These are phyloP conservation scores for Myripristis jacobus DNA, from an alignment of 2,797 vertebrate species.

Conservation along the genomic window DNA sequence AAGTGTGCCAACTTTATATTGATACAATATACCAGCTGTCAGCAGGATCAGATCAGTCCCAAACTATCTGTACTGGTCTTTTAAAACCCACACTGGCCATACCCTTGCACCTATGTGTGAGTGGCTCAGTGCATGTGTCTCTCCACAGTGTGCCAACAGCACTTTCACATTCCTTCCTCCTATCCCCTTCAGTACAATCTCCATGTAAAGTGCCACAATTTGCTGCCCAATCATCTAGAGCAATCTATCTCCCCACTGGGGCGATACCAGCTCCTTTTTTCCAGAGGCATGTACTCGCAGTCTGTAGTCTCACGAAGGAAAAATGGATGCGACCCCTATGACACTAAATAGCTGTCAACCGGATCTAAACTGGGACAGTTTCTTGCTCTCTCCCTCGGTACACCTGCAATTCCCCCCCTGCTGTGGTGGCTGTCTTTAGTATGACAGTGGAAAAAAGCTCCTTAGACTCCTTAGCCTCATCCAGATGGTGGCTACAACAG, in stretches of 20 bases:
- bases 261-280: constrained; percentile 29
- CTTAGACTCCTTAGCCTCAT: constrained; percentile 64
- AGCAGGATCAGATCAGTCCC: too few species aligned
- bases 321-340: constrained; percentile 70
- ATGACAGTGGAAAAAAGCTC: constrained; percentile 67
- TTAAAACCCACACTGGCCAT: constrained; percentile 12
- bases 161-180: constrained; percentile 28
- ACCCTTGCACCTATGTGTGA: constrained; percentile 12
- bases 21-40: too few species aligned
- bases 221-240: constrained; percentile 45
- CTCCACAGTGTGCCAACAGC: constrained; percentile 10
- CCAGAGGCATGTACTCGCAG: constrained; percentile 43
- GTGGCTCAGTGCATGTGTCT: neutral
- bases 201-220: constrained; percentile 67
- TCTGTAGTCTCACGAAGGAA: constrained; percentile 48
- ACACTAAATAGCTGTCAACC: constrained; percentile 78
- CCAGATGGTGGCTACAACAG: constrained; percentile 76
- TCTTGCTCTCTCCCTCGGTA: constrained; percentile 62
- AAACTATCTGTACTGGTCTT: too few species aligned
- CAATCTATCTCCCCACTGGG: constrained; percentile 45
- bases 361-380: constrained; percentile 76
- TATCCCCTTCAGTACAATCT: constrained; percentile 53
- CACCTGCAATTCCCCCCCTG: constrained; percentile 69
- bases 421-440: constrained; percentile 67
- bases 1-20: too few species aligned